Base-by-base conservation (phyloP, 2,113 vertebrate genomes). In the Megalops atlanticus region DNA sequence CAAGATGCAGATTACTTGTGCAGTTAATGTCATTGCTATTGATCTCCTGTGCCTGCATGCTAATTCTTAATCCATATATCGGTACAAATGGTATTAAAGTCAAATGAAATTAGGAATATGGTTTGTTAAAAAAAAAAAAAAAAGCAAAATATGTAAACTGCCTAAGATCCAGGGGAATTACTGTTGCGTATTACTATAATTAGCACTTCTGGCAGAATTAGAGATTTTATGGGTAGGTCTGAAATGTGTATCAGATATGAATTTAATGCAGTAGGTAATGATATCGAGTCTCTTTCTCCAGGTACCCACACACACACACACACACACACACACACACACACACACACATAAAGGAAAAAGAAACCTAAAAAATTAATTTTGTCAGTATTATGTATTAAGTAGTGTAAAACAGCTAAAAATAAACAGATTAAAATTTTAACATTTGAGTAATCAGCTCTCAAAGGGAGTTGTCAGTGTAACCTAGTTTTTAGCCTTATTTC, bases 351-450 rank as follows among this genome's bases (percentile, higher is more conserved):
- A 1, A 31, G 82, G 89, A 83, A 84, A 79, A 84, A 49, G 39
- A 76, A 81, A 80, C 89, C 80, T 89, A 91, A 92, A n/a, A 90
- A 91, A 91, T 92, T 80, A 93, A 86, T 90, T 84, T 81, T 27
- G 24, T 64, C 58, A 27, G 4, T 31, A 11, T 64, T 31, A 64
- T 64, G 58, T 64, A 64, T 64, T 64, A 64, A 27, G 0, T 31
- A 64, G 86, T 84, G 89, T 86, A 84, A 83, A 49, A 89, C 84
- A 81, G 87, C 91, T 92, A 93, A 91, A 92, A 90, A 91, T 92
- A 92, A 92, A 93, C 92, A 92, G 89, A 92, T 92, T 92, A 90
- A 90, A 92, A 88, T 91, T 93, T 91, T 84, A 93, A 88, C 89
- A 88, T 92, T 91, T 88, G 87, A 90, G 88, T 90, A 81, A 89